These are phyloP conservation scores for Gnathonemus longibarbis DNA, from an alignment of 2,113 vertebrate species.

Conservation along the genomic window DNA sequence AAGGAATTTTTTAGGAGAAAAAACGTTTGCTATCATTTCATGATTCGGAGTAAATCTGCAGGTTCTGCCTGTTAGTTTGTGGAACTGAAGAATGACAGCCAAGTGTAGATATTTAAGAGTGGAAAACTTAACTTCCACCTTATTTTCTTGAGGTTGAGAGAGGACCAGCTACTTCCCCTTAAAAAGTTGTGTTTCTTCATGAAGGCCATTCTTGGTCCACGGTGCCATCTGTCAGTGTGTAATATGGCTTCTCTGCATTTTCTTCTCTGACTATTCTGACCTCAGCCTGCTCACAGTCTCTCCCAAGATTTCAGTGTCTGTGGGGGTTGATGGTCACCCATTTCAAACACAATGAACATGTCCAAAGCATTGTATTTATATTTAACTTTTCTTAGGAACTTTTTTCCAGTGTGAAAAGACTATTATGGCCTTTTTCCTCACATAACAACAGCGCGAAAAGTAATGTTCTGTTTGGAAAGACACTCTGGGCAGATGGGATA, in stretches of 20 bases:
- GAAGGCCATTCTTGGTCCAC: not conserved
- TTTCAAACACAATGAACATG: not conserved
- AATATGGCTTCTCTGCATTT: not conserved
- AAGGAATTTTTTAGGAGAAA: not conserved
- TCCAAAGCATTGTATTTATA: not conserved
- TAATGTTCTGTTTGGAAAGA: not conserved
- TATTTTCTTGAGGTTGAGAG: not conserved
- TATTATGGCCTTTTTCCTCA: not conserved
- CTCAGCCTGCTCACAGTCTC: not conserved
- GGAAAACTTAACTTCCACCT: not conserved
- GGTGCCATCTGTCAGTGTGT: not conserved
- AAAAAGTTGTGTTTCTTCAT: not conserved
- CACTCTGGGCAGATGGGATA: not conserved
- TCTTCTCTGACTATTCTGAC: not conserved
- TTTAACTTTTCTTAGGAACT: not conserved
- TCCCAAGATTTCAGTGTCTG: not conserved
- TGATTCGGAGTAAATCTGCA: not conserved
- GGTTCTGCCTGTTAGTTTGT: not conserved
- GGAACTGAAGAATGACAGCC: not conserved
- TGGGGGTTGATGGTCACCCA: not conserved
- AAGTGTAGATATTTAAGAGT: not conserved
- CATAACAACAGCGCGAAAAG: not conserved
- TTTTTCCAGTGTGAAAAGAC: not conserved
- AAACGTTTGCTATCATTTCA: not conserved
- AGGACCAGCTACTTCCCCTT: not conserved